Conservation (phyloP, 2,888 invertebrate species). For the Sipunculus nudus region DNA sequence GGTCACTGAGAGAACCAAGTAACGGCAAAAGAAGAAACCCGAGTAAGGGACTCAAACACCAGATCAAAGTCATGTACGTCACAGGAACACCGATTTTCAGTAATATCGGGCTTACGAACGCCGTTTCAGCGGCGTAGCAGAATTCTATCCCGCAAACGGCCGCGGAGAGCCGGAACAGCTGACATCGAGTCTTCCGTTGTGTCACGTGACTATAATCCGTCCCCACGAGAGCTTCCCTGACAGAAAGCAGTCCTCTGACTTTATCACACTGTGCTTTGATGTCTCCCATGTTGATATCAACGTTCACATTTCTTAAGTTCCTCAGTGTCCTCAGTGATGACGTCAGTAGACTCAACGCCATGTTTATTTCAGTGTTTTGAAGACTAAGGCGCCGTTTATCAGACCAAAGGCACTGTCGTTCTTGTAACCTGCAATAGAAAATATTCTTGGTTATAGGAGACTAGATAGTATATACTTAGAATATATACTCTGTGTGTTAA, state of each 20-base stretch:
- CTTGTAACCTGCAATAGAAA: no score
- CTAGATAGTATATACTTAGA: no score
- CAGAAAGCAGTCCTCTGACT: constrained; percentile 58
- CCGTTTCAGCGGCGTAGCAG: constrained; percentile 96
- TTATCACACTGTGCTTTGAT: not conserved
- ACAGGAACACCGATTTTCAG: constrained; percentile 90
- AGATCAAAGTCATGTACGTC: constrained; percentile 92
- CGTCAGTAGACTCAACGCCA: constrained; percentile 58
- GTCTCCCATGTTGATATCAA: no score
- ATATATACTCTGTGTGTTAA: no score
- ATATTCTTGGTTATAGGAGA: no score
- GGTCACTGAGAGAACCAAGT: constrained; percentile 90
- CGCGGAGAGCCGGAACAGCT: constrained; percentile 84
- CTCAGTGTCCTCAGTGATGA: constrained; percentile 52
- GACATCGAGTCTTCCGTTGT: constrained; percentile 66
- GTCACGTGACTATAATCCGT: constrained; percentile 31
- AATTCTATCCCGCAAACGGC: constrained; percentile 98
- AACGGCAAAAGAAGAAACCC: constrained; percentile 95
- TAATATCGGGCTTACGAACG: constrained; percentile 93
- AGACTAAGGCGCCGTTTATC: not conserved
- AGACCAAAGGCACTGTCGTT: no score
- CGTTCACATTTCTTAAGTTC: constrained; percentile 44
- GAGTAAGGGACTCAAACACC: constrained; percentile 92
- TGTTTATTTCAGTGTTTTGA: constrained; percentile 22
- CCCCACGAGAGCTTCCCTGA: constrained; percentile 78